Percentiles rank a stretch among this genome's conserved stretches.
phyloP scores from a whole-genome alignment of 2,797 vertebrate species.

The Amazona finschi region DNA sequence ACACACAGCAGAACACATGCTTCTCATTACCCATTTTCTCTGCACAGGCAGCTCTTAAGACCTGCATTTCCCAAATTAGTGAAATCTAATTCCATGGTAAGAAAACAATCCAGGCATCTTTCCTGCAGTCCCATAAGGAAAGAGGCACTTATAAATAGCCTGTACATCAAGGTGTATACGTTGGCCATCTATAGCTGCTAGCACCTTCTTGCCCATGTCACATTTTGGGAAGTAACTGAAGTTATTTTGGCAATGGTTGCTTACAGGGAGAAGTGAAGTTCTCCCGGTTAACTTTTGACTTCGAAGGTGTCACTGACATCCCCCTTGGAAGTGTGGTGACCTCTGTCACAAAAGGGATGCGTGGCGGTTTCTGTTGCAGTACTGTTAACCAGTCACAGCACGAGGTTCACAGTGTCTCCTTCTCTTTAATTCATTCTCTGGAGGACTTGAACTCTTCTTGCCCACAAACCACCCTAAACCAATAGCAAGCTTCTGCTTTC shows the following conservation, averaged over 20 bases:
- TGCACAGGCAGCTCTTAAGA: not conserved
- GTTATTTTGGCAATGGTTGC: not conserved
- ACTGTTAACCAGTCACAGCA: not conserved
- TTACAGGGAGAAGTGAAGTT: not conserved
- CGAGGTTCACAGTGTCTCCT: not conserved
- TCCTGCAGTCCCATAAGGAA: not conserved
- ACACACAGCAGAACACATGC: conserved; percentile 23
- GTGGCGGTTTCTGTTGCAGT: not conserved
- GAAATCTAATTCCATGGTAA: not conserved
- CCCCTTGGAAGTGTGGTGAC: not conserved
- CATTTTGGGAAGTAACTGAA: not conserved
- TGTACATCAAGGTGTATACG: not conserved
- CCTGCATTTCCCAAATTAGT: not conserved
- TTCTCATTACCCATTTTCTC: conserved; percentile 2
- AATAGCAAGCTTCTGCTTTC: not conserved
- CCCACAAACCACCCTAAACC: not conserved
- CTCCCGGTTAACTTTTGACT: not conserved
- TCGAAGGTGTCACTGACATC: not conserved
- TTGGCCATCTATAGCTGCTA: not conserved
- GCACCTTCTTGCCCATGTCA: not conserved
- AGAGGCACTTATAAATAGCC: not conserved
- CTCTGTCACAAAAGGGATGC: not conserved
- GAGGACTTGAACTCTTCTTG: not conserved
- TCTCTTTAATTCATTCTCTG: not conserved
- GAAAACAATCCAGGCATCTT: not conserved